Evolutionary conservation across 2,113 vertebrate genomes (phyloP), one percentile per base, ranked within the genome.

Genomic region (Naja naja): DNA sequence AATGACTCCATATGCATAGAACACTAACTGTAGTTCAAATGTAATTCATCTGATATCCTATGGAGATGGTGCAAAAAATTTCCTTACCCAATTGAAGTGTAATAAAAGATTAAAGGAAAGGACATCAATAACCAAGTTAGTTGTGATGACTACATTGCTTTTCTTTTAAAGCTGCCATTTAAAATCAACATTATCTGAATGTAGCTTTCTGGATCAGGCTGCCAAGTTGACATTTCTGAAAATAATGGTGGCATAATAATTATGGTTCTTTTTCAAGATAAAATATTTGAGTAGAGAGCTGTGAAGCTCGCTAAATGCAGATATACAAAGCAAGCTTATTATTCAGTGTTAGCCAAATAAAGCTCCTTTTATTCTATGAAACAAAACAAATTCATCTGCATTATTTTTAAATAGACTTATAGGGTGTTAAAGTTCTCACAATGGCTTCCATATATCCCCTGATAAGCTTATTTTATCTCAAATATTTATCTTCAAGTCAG

Each of bases 401-500:
- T 85, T 90, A 90, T 90, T 64, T 90, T 90, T 64, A 93, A 90
- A 90, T n/a, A 53, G 54, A 90, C 86, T 93, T 90, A 93, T 69
- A 64, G 92, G 81, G 45, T 93, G 89, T 90, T 90, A 60, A 93
- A 81, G 22, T 90, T n/a, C 90, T 64, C 43, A 54, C 64, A 93
- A 87, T 90, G 55, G 81, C 47, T 86, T n/a, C 55, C n/a, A 87
- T 64, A 90, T 87, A 90, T 90, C 45, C 92, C 53, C 2, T 64
- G 81, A 53, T 90, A 49, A 90, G 47, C 14, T 87, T 87, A 64
- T n/a, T 87, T 52, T 58, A 85, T n/a, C 30, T 30, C 27, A 93
- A 85, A 58, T 93, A 60, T 87, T 90, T 93, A 52, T 93, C 93
- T 94, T 94, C 92, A 14, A 94, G 92, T 92, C 94, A 96, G 95